phyloP scores from a whole-genome alignment of 2,888 invertebrate species.

The Blastobasis lacticolella region DNA sequence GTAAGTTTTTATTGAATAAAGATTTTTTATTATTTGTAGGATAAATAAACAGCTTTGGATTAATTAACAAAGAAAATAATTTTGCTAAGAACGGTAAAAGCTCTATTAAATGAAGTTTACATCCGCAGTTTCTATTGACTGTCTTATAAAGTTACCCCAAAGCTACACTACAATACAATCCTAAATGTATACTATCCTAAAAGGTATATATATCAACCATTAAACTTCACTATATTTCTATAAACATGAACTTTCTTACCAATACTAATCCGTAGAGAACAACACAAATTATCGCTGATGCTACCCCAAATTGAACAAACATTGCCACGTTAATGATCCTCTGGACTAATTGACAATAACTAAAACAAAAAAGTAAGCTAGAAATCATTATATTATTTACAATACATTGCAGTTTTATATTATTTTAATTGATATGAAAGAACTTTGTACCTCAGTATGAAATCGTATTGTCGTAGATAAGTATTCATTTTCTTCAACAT shows the following conservation, averaged over 20 bases:
- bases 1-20: too few species aligned
- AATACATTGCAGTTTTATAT: not conserved
- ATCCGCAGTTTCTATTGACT: not conserved
- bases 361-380: slow-evolving; percentile 17
- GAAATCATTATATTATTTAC: not conserved
- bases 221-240: too few species aligned
- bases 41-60: too few species aligned
- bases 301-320: slow-evolving; percentile 45
- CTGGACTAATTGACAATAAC: slow-evolving; percentile 38
- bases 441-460: slow-evolving; percentile 32
- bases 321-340: slow-evolving; percentile 33
- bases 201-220: too few species aligned
- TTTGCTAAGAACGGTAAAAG: too few species aligned
- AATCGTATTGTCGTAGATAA: slow-evolving; percentile 37
- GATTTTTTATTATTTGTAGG: too few species aligned
- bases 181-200: not conserved
- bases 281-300: slow-evolving; percentile 45
- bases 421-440: not conserved
- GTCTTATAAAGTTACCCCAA: too few species aligned
- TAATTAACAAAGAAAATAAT: too few species aligned
- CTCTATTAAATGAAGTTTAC: too few species aligned
- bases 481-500: slow-evolving; percentile 21
- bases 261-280: slow-evolving; percentile 37
- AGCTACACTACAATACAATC: not conserved
- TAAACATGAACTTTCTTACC: slow-evolving; percentile 23